These are phyloP conservation scores for Onychostoma macrolepis DNA, from an alignment of 2,113 vertebrate species.

Conservation along the genomic window DNA sequence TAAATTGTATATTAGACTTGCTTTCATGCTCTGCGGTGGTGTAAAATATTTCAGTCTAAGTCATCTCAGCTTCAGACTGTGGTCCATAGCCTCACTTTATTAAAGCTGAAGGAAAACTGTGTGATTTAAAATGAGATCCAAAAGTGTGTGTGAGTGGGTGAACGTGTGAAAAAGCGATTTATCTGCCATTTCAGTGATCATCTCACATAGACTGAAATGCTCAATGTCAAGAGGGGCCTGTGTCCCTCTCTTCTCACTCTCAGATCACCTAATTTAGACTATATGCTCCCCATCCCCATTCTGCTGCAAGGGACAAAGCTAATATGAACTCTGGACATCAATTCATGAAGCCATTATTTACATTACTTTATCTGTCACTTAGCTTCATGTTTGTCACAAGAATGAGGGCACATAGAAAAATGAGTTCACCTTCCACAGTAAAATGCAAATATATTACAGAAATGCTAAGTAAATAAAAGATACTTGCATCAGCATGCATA, in stretches of 20 bases:
- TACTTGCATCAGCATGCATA: conserved; percentile 8
- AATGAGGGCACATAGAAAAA: conserved; percentile 12
- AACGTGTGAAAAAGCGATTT: not conserved
- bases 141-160: conserved; percentile 5
- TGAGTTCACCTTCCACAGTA: conserved; percentile 17
- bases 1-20: conserved; percentile 34
- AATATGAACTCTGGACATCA: conserved; percentile 19
- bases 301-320: not conserved
- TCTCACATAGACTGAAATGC: not conserved
- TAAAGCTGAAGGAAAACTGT: conserved; percentile 25
- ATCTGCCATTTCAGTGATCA: conserved; percentile 24
- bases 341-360: conserved; percentile 73
- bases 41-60: conserved; percentile 22
- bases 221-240: conserved; percentile 8
- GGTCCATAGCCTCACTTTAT: conserved; percentile 14
- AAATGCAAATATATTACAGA: conserved; percentile 11
- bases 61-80: conserved; percentile 22
- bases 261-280: conserved; percentile 6
- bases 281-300: not conserved
- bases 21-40: conserved; percentile 21
- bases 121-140: conserved; percentile 14
- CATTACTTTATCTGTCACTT: conserved; percentile 73
- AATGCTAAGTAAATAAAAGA: not conserved
- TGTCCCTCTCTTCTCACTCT: not conserved
- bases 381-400: conserved; percentile 52